A percentile compares a stretch with the other conserved stretches of the same genome.
Conservation (phyloP, 2,888 invertebrate genomes). For the Cabera pusaria region DNA sequence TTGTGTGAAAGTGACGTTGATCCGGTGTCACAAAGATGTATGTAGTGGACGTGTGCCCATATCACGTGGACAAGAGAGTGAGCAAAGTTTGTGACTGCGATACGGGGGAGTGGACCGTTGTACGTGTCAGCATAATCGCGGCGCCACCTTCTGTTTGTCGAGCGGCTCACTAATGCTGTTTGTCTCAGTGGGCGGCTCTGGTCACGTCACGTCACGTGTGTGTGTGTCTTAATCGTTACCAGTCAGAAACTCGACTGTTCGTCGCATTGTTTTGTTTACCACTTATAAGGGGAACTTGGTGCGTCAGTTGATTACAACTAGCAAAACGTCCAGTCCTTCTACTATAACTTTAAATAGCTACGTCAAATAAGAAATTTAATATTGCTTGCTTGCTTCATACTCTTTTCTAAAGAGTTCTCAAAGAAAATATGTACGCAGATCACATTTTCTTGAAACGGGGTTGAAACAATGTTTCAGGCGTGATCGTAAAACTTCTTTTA, state of each 20-base stretch:
- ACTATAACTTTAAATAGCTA: no score
- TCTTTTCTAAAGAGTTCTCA: no score
- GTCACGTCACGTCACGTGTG: constrained; percentile 65
- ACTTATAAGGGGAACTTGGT: constrained; percentile 64
- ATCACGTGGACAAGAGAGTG: constrained; percentile 51
- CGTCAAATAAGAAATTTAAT: no score
- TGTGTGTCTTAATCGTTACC: constrained; percentile 78
- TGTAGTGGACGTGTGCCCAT: constrained; percentile 49
- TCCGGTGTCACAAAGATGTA: constrained; percentile 49
- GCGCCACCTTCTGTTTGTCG: constrained; percentile 67
- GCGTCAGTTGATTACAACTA: constrained; percentile 61
- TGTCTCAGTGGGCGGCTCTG: constrained; percentile 65
- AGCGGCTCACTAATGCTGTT: constrained; percentile 74
- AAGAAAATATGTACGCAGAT: no score
- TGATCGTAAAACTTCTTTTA: constrained; percentile 1
- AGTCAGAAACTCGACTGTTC: constrained; percentile 65
- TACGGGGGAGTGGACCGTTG: constrained; percentile 38
- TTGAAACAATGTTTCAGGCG: constrained; percentile 2
- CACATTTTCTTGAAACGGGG: no score
- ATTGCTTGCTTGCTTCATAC: no score
- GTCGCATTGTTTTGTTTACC: constrained; percentile 68
- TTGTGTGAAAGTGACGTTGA: constrained; percentile 45
- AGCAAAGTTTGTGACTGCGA: constrained; percentile 51
- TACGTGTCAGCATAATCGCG: constrained; percentile 65
- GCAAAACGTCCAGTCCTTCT: no score